These are phyloP conservation scores for Ctena decussata DNA, from an alignment of 2,888 invertebrate genomes.

Conservation along the genomic window DNA sequence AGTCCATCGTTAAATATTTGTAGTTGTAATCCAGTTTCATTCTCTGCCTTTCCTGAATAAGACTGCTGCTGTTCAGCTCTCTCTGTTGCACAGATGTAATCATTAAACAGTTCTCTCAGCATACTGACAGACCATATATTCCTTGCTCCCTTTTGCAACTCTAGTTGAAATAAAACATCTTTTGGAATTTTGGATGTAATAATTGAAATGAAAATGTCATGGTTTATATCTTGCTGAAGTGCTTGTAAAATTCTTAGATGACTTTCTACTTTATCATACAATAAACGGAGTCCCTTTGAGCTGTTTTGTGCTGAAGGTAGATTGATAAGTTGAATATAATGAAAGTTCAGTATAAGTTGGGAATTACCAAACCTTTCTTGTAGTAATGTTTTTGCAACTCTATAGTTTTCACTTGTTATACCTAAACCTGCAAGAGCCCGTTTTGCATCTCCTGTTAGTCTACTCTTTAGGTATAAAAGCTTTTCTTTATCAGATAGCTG, in stretches of 20 bases:
- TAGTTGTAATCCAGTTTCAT: not conserved
- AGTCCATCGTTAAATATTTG: not conserved
- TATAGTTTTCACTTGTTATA: not conserved
- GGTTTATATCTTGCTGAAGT: not conserved
- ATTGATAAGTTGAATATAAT: not conserved
- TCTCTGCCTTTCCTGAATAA: not conserved
- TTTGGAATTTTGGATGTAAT: not conserved
- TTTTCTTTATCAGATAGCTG: too few species aligned
- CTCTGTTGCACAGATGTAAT: too few species aligned
- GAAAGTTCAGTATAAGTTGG: not conserved
- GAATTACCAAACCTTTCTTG: not conserved
- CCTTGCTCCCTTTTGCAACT: too few species aligned
- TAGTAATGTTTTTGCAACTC: not conserved
- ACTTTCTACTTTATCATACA: not conserved
- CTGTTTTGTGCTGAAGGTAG: not conserved
- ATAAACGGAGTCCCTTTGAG: too few species aligned
- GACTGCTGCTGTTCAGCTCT: not conserved
- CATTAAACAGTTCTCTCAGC: not conserved
- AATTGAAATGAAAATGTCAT: not conserved
- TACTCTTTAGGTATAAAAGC: not conserved
- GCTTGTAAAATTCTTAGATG: not conserved
- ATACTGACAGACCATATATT: not conserved
- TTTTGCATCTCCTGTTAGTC: not conserved
- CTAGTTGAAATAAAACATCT: not conserved
- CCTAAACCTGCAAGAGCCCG: not conserved